Evolutionary conservation across 1,140 invertebrate genomes (phyloP), one percentile per base, ranked within the genome.

Genomic region (Ladona fulva): DNA sequence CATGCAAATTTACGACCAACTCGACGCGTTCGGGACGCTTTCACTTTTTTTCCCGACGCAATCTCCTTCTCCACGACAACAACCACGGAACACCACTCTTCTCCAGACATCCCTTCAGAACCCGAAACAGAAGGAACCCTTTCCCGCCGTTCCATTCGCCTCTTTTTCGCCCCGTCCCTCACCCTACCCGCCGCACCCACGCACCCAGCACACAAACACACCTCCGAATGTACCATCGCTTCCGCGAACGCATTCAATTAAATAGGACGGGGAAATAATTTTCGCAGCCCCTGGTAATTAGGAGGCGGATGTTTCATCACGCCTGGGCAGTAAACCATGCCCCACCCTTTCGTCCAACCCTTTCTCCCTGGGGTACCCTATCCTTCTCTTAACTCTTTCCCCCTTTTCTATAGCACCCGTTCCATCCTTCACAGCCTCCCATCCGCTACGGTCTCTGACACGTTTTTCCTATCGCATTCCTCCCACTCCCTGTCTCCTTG

Each of bases 261-360:
- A 66, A 66, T 66, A 19, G 44, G 44, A 52, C 10, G 16, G 52
- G 52, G 52, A 22, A 66, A 66, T 66, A 66, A 66, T 66, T 66
- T 66, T 66, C 52, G 52, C 52, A 66, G 52, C 52, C 52, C n/a
- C 12, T 16, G 52, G 52, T 66, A 66, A 66, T 66, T 66, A 66
- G 52, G 52, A 66, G 52, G n/a, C 52, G 52, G 52, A 66, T 66
- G 52, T 66, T 66, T 66, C 52, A 66, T 66, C 52, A 66, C 52
- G 14, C 52, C 3, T 66, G n/a, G 52, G 52, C 52, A 66, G 29
- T 37, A 37, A 37, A 19, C 52, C 52, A 16, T 22, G 52, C 12
- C n/a, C 12, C 52, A 6, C 52, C 14, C 52, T 66, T 66, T 12
- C 3, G n/a, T 22, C 44, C 44, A 52, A 52, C 44, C 44, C 44